Percentiles rank a stretch among this genome's conserved stretches.
phyloP scores from a whole-genome alignment of 2,888 invertebrate species.

The Cantharis rufa region DNA sequence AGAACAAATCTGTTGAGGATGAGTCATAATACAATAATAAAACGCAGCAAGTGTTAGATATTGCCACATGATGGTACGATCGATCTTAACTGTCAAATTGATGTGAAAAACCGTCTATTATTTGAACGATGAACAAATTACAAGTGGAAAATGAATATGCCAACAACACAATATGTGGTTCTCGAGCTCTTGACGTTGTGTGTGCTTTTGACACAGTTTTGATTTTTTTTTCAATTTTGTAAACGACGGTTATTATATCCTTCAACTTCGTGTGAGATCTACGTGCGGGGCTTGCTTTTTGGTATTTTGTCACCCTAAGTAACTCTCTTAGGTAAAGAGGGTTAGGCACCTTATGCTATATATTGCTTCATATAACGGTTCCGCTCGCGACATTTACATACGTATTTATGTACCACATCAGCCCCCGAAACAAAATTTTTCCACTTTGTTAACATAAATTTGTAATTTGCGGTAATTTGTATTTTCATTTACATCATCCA shows the following conservation, averaged over 20 bases:
- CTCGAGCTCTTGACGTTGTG: conserved; percentile 32
- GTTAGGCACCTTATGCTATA: conserved; percentile 41
- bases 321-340: conserved; percentile 42
- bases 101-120: conserved; percentile 33
- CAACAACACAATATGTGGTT: conserved; percentile 45
- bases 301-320: conserved; percentile 46
- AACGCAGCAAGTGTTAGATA: conserved; percentile 41
- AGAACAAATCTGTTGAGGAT: conserved; percentile 35
- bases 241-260: neutral
- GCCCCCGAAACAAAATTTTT: neutral
- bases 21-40: conserved; percentile 40
- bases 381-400: conserved; percentile 24
- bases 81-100: conserved; percentile 47
- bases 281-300: conserved; percentile 41
- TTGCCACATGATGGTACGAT: conserved; percentile 45
- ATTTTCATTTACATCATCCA: neutral
- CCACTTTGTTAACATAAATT: neutral
- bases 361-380: conserved; percentile 33
- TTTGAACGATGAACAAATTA: conserved; percentile 46
- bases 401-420: conserved; percentile 7
- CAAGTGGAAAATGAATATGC: conserved; percentile 46
- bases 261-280: neutral
- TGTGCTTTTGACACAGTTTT: conserved; percentile 37
- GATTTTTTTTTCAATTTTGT: conserved; percentile 29
- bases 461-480: neutral